Percentiles rank a stretch among this genome's conserved stretches.
Evolutionary conservation across 2,797 vertebrate species (phyloP).

Genomic region (Pantherophis alleghaniensis): DNA sequence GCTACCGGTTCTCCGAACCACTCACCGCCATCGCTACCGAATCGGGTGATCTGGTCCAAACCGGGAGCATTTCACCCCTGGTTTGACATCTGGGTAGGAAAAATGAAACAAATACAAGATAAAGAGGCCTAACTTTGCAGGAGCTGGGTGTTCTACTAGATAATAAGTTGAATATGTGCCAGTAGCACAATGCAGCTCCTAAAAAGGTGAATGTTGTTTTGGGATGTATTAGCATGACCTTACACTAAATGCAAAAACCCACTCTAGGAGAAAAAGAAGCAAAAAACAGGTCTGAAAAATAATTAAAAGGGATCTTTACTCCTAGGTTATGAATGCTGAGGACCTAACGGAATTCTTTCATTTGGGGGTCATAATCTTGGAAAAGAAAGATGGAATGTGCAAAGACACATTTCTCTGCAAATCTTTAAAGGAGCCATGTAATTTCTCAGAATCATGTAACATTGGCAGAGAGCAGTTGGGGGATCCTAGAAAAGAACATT

Average conservation of each 20-base stretch:
- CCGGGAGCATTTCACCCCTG: too few relatives aligned
- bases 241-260: background rate
- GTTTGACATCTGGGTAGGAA: background rate
- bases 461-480: background rate
- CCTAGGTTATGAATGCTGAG: background rate
- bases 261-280: background rate
- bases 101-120: background rate
- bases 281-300: background rate
- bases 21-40: too few relatives aligned
- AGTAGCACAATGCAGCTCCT: background rate
- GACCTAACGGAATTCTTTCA: background rate
- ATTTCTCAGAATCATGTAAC: background rate
- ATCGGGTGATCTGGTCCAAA: too few relatives aligned
- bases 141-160: background rate
- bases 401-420: background rate
- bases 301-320: background rate
- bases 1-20: too few relatives aligned
- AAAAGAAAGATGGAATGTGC: background rate
- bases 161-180: background rate
- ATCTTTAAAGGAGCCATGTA: background rate
- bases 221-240: background rate
- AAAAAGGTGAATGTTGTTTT: background rate
- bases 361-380: background rate
- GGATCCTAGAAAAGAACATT: background rate
- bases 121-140: background rate